Conservation (phyloP, 2,797 vertebrate species). For the Lepus oiostolus region DNA sequence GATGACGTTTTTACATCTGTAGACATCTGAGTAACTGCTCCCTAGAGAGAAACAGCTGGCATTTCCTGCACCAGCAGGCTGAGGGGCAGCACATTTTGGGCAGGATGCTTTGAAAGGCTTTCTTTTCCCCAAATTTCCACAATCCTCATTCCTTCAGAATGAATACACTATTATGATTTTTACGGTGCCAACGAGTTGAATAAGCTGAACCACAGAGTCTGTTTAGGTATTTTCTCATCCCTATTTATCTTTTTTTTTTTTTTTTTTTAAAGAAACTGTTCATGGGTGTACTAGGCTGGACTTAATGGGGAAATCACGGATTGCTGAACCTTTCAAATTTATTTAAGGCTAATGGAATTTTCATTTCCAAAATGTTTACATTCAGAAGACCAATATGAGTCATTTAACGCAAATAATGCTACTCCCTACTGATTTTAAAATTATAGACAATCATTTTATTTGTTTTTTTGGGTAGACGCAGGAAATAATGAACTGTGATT, state of each 20-base stretch:
- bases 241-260: neutral
- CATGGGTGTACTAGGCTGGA: neutral
- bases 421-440: neutral
- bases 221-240: neutral
- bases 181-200: neutral
- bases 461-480: neutral
- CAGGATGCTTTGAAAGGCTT: neutral
- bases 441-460: neutral
- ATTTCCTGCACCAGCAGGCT: neutral
- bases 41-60: neutral
- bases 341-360: neutral
- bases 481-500: conserved; percentile 45
- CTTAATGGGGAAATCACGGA: conserved; percentile 25
- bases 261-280: conserved; percentile 1
- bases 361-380: conserved; percentile 18
- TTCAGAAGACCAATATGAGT: neutral
- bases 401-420: conserved; percentile 48
- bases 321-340: conserved; percentile 48
- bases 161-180: conserved; percentile 18
- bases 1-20: neutral
- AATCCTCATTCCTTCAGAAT: conserved; percentile 20
- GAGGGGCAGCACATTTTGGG: neutral
- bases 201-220: neutral
- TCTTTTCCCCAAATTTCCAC: neutral
- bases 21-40: neutral